A percentile compares a stretch with the other conserved stretches of the same genome.
Conservation (phyloP, 2,888 invertebrate species). For the Lamellibrachia satsuma region DNA sequence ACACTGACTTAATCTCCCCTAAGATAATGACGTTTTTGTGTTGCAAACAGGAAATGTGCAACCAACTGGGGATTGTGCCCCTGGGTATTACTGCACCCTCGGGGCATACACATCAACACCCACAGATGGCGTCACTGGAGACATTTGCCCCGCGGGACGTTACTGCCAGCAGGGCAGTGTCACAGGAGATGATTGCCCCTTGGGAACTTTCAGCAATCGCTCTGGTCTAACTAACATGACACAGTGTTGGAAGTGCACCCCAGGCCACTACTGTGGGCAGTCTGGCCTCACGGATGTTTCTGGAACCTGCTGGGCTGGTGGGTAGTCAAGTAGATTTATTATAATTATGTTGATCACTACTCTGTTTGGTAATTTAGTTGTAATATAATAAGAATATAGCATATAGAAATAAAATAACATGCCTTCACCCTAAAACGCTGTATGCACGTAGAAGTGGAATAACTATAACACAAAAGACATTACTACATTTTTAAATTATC, state of each 20-base stretch:
- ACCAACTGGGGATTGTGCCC: slow-evolving; percentile 52
- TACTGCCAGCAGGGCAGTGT: slow-evolving; percentile 56
- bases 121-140: slow-evolving; percentile 55
- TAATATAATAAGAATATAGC: not conserved
- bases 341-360: not conserved
- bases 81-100: slow-evolving; percentile 57
- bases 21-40: not conserved
- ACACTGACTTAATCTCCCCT: not conserved
- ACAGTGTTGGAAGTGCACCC: slow-evolving; percentile 55
- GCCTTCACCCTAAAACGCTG: not conserved
- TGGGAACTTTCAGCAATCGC: slow-evolving; percentile 52
- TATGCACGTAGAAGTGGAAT: too few species aligned
- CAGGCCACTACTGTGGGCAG: slow-evolving; percentile 57
- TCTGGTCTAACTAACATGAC: slow-evolving; percentile 49
- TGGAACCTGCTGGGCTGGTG: slow-evolving; percentile 60
- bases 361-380: not conserved
- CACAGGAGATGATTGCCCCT: slow-evolving; percentile 53
- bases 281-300: slow-evolving; percentile 55
- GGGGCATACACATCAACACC: slow-evolving; percentile 56
- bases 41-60: slow-evolving; percentile 53
- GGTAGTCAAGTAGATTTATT: slow-evolving; percentile 27
- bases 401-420: not conserved
- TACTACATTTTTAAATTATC: too few species aligned
- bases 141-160: slow-evolving; percentile 52
- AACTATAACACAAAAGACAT: too few species aligned